Evolutionary conservation across 2,888 invertebrate species (phyloP).

Genomic region (Drosophila percnosoma): DNA sequence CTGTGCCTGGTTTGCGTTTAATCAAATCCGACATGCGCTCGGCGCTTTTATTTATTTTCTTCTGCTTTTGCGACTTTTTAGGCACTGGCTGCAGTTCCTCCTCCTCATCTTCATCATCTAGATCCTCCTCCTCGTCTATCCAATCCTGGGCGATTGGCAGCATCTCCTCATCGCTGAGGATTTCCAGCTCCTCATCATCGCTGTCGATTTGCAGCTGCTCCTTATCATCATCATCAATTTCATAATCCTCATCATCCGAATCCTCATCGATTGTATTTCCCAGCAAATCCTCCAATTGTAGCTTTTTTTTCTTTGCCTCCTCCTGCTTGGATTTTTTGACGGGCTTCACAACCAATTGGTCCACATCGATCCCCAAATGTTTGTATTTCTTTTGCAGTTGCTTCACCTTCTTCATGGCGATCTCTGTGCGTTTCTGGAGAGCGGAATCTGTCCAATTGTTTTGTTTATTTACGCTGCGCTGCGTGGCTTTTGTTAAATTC

Average conservation of each 20-base stretch:
- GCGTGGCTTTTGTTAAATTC: constrained; percentile 65
- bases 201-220: constrained; percentile 2
- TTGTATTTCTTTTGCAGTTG: constrained; percentile 77
- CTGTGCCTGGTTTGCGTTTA: constrained; percentile 77
- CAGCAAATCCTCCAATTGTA: constrained; percentile 74
- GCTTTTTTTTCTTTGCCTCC: constrained; percentile 46
- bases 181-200: constrained; percentile 25
- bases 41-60: constrained; percentile 28
- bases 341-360: constrained; percentile 66
- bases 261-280: constrained; percentile 81
- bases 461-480: constrained; percentile 64
- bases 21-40: constrained; percentile 69
- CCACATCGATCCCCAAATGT: constrained; percentile 81
- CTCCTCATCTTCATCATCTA: constrained; percentile 31
- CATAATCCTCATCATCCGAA: constrained; percentile 82
- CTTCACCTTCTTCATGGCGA: constrained; percentile 71
- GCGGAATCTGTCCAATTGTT: constrained; percentile 81
- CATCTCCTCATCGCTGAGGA: neutral
- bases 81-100: constrained; percentile 23
- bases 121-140: constrained; percentile 21
- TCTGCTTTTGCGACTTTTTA: constrained; percentile 44
- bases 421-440: constrained; percentile 75
- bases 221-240: constrained; percentile 34
- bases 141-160: too few species aligned
- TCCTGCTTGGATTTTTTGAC: constrained; percentile 48